Percentiles rank a stretch among this genome's conserved stretches.
These are phyloP conservation scores for Pseudochromis fuscus DNA, from an alignment of 2,797 vertebrate genomes.

Conservation along the genomic window DNA sequence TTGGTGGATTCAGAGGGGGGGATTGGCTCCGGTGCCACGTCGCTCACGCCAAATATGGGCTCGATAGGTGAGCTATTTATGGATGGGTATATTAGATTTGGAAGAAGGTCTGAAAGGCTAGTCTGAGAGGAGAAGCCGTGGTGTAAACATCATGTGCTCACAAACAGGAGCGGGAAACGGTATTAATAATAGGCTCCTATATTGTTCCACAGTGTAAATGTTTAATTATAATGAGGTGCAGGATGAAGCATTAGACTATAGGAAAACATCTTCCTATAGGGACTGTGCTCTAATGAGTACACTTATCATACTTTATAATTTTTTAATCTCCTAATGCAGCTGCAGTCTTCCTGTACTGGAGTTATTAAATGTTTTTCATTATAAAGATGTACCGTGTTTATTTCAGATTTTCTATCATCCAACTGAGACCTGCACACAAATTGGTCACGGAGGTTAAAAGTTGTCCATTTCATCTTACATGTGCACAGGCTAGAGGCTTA, in stretches of 20 bases:
- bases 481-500: neutral
- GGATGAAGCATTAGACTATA: constrained; percentile 21
- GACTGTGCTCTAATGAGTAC: constrained; percentile 12
- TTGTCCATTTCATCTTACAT: neutral
- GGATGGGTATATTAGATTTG: constrained; percentile 94
- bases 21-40: constrained; percentile 83
- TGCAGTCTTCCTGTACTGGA: neutral
- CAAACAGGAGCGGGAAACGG: constrained; percentile 47
- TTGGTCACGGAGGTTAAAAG: constrained; percentile 2
- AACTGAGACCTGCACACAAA: neutral
- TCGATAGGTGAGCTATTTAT: constrained; percentile 96
- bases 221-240: constrained; percentile 46
- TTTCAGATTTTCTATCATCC: neutral
- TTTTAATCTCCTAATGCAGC: neutral
- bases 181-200: constrained; percentile 29
- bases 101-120: constrained; percentile 74
- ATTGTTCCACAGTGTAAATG: constrained; percentile 51
- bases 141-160: constrained; percentile 64
- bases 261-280: neutral
- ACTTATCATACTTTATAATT: neutral
- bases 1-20: accelerated
- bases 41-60: constrained; percentile 86
- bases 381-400: neutral
- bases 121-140: constrained; percentile 70
- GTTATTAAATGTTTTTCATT: neutral